Percentiles rank a stretch among this genome's conserved stretches.
Conservation (phyloP, 2,797 vertebrate species). For the Choloepus didactylus region DNA sequence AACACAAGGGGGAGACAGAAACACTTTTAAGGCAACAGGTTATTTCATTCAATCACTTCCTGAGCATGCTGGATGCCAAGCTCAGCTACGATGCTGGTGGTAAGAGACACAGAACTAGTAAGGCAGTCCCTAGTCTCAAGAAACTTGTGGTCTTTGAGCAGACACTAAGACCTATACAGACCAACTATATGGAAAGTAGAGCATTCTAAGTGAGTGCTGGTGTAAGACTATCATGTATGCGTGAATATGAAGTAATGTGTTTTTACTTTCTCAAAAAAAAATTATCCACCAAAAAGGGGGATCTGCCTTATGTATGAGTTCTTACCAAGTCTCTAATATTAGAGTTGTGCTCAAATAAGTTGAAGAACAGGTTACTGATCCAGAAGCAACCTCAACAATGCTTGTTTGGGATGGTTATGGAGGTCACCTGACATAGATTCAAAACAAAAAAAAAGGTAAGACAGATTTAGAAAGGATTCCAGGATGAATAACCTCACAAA, state of each 20-base stretch:
- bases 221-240: not conserved
- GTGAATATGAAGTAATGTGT: not conserved
- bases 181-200: not conserved
- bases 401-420: not conserved
- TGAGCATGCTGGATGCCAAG: not conserved
- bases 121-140: not conserved
- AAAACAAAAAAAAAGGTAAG: conserved; percentile 10
- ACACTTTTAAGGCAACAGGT: not conserved
- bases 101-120: not conserved
- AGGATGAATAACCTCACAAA: conserved; percentile 39
- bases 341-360: not conserved
- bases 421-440: not conserved
- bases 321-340: not conserved
- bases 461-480: conserved; percentile 37
- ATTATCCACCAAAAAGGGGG: not conserved
- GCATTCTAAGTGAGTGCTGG: not conserved
- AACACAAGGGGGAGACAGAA: not conserved
- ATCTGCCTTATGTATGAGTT: not conserved
- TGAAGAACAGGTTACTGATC: not conserved
- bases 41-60: not conserved
- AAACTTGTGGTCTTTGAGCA: not conserved
- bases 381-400: not conserved
- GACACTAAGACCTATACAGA: not conserved
- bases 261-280: conserved; percentile 6
- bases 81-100: not conserved